Evolutionary conservation across 2,113 vertebrate genomes (phyloP).

Genomic region (Leucopternis melanops): DNA sequence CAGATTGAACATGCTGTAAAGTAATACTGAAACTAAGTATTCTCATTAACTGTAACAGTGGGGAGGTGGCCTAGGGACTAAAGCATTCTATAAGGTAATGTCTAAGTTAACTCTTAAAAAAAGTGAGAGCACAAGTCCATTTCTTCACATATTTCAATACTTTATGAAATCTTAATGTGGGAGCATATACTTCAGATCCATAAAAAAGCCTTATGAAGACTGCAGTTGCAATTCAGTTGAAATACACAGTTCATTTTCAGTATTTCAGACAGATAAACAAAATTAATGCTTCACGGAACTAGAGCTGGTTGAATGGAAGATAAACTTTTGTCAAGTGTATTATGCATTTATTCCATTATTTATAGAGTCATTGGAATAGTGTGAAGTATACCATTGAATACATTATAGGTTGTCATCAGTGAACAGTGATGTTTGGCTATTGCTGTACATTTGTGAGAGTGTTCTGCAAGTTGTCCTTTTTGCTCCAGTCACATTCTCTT

Average conservation of each 20-base stretch:
- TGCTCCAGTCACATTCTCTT: neutral
- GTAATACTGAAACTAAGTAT: neutral
- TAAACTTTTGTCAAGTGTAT: neutral
- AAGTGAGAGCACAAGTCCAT: neutral
- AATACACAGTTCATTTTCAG: neutral
- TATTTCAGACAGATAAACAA: neutral
- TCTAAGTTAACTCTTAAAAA: neutral
- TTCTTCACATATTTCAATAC: neutral
- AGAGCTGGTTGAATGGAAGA: neutral
- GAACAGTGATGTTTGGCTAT: neutral
- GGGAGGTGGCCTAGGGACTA: neutral
- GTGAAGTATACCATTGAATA: neutral
- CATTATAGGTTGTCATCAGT: neutral
- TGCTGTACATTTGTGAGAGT: neutral
- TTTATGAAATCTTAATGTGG: neutral
- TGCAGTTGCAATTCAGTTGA: neutral
- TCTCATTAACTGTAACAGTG: slow-evolving; percentile 8
- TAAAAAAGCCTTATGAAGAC: neutral
- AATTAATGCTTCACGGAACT: neutral
- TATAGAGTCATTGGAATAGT: neutral
- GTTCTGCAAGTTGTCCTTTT: neutral
- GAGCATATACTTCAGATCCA: neutral
- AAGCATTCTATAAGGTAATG: neutral
- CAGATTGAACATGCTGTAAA: neutral
- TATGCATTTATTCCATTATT: neutral